phyloP scores from a whole-genome alignment of 1,140 invertebrate genomes.

The Habropoda laboriosa region DNA sequence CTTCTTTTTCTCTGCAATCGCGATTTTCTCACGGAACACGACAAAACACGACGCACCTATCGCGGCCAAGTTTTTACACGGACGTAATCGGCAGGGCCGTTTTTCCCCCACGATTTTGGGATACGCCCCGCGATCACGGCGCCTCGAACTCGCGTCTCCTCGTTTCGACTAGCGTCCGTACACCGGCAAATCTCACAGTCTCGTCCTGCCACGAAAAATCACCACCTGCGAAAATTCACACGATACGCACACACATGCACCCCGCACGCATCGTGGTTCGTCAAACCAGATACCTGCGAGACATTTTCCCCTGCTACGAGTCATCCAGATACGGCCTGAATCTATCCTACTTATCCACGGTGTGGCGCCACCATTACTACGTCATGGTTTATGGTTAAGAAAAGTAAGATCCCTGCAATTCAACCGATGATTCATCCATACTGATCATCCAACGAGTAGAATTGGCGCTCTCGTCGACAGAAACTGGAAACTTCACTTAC shows the following conservation, averaged over 20 bases:
- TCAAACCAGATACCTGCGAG: constrained; percentile 59
- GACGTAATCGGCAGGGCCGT: constrained; percentile 22
- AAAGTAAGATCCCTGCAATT: constrained; percentile 16
- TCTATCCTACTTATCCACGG: neutral
- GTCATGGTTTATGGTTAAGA: neutral
- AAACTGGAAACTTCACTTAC: neutral
- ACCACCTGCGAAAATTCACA: constrained; percentile 73
- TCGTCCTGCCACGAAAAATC: constrained; percentile 61
- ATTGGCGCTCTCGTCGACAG: neutral
- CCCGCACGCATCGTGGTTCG: constrained; percentile 47
- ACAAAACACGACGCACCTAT: constrained; percentile 45
- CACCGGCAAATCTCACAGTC: constrained; percentile 31
- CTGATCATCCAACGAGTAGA: neutral
- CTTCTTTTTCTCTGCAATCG: constrained; percentile 24
- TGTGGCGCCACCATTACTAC: constrained; percentile 25
- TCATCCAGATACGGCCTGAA: constrained; percentile 1
- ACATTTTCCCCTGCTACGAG: constrained; percentile 41
- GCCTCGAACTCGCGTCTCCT: constrained; percentile 37
- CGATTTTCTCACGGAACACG: constrained; percentile 51
- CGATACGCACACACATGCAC: constrained; percentile 57
- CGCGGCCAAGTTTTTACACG: constrained; percentile 6
- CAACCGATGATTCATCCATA: neutral
- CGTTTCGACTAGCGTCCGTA: constrained; percentile 36
- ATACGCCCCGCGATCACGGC: constrained; percentile 66
- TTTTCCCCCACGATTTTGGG: constrained; percentile 60